Evolutionary conservation across 2,113 vertebrate genomes (phyloP).

Genomic region (Nesogale talazaci): DNA sequence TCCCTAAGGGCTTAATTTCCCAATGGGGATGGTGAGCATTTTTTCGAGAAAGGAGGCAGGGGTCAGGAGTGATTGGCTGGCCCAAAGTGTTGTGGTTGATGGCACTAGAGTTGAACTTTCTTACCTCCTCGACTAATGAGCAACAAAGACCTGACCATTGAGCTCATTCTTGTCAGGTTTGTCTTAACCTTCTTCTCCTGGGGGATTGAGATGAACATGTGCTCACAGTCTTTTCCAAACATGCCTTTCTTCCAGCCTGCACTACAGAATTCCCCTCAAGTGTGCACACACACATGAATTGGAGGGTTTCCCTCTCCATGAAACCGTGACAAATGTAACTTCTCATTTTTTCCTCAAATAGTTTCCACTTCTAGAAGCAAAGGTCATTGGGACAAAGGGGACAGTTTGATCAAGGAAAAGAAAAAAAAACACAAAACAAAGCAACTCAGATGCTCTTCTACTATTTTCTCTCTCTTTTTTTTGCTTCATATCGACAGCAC

Average conservation of each 20-base stretch:
- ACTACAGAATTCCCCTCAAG: not conserved
- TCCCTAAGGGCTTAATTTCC: not conserved
- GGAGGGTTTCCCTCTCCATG: not conserved
- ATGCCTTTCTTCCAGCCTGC: not conserved
- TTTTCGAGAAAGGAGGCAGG: not conserved
- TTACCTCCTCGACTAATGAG: not conserved
- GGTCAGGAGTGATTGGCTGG: not conserved
- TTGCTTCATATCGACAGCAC: not conserved
- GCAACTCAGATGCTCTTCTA: not conserved
- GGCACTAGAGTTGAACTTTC: not conserved
- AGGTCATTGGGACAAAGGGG: not conserved
- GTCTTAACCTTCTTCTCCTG: not conserved
- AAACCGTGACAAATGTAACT: not conserved
- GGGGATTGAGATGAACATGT: not conserved
- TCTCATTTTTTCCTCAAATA: not conserved
- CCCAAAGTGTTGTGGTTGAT: not conserved
- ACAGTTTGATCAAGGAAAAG: not conserved
- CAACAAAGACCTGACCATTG: not conserved
- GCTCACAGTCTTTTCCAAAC: not conserved
- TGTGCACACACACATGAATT: accelerated
- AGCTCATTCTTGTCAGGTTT: conserved; percentile 10
- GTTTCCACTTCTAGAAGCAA: not conserved
- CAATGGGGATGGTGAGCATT: conserved; percentile 32
- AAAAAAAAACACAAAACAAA: not conserved
- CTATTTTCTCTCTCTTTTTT: not conserved